Evolutionary conservation across 2,888 invertebrate species (phyloP), one percentile per base, ranked within the genome.

Genomic region (Leptogaster cylindrica): DNA sequence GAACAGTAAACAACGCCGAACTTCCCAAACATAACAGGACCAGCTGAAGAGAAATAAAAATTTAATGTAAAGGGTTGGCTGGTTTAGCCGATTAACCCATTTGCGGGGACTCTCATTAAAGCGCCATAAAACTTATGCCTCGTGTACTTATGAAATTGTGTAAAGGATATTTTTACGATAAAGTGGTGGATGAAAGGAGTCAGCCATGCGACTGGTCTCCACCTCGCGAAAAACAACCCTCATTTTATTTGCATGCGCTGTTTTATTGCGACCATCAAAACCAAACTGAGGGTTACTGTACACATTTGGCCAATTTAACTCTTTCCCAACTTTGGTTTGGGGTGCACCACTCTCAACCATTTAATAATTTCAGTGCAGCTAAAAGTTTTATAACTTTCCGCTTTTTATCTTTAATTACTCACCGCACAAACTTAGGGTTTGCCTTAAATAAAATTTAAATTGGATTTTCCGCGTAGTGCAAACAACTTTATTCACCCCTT

Each of bases 381-480:
- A 70, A 72, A 73, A 73, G 71, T 73, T 73, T 73, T 73, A 73
- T 69, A 73, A 73, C 73, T 72, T 72, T 70, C 70, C 71, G 73
- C 73, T 73, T 73, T 72, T 73, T 72, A 73, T 73, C 73, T 73
- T 73, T 73, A 73, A 73, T 73, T 73, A 73, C 71, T 70, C 71
- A 68, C 68, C 69, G 71, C 71, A 70, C 69, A 67, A 55, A 27
- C 28, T 25, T 23, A 44, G 61, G 61, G 61, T 46, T 44, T 61
- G 67, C 58, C 58, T 67, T 50, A 65, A 69, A 69, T 69, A 69
- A 69, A 69, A 69, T 69, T 69, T 67, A 67, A 69, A 69, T 69
- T 69, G 69, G 69, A 69, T 69, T 69, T 67, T 55, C 14, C 36
- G 16, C 63, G 41, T 48, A 58, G 27, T 39, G 65, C 39, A 48